Percentiles rank a stretch among this genome's conserved stretches.
These are phyloP conservation scores for Drosophila mulleri DNA, from an alignment of 2,888 invertebrate genomes.

Conservation along the genomic window DNA sequence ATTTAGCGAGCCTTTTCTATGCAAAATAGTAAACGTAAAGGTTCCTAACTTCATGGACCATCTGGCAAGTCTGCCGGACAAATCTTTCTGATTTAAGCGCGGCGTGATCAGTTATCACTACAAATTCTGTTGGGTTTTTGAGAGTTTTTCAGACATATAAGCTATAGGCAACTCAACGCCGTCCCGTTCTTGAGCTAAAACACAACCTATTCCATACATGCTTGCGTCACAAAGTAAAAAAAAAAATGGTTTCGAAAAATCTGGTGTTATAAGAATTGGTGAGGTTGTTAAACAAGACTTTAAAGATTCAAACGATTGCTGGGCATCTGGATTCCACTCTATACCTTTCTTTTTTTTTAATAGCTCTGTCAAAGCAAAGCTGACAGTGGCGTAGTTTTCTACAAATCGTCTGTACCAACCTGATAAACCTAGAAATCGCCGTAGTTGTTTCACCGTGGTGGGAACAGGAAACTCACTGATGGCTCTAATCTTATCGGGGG, in stretches of 20 bases:
- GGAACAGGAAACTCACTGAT: background rate
- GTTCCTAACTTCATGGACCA: background rate
- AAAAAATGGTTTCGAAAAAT: background rate
- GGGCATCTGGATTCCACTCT: background rate
- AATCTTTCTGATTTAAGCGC: background rate
- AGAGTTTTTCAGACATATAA: background rate
- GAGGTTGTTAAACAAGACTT: background rate
- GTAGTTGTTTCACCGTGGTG: background rate
- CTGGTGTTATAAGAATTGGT: background rate
- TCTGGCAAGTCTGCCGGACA: background rate
- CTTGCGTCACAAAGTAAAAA: background rate
- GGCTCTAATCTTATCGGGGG: background rate
- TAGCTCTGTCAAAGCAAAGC: background rate
- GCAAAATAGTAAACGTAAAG: background rate
- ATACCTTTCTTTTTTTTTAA: background rate
- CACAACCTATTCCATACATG: background rate
- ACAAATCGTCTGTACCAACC: background rate
- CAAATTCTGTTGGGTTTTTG: no score
- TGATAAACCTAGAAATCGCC: background rate
- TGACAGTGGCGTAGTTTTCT: background rate
- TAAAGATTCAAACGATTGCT: background rate
- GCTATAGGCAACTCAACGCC: background rate
- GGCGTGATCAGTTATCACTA: no score
- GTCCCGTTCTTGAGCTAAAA: background rate
- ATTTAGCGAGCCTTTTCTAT: background rate